These are phyloP conservation scores for Oegoconia quadripuncta DNA, from an alignment of 2,888 invertebrate species.

Conservation along the genomic window DNA sequence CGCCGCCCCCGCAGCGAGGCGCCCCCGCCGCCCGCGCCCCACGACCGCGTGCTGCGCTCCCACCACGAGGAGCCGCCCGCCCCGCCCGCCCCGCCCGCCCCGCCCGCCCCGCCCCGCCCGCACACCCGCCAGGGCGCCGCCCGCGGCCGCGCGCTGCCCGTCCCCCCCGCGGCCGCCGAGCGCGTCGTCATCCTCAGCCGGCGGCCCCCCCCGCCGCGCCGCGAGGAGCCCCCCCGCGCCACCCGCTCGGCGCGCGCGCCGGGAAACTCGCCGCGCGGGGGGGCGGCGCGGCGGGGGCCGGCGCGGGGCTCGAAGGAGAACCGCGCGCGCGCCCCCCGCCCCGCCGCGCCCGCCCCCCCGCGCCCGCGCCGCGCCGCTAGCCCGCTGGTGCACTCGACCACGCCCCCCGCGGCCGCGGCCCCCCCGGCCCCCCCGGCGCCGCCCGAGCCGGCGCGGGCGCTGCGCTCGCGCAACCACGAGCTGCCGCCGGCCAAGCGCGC, in stretches of 20 bases:
- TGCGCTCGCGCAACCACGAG: conserved; percentile 45
- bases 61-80: conserved; percentile 49
- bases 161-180: conserved; percentile 33
- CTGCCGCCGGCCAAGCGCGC: conserved; percentile 29
- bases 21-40: conserved; percentile 31
- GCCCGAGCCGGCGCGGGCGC: conserved; percentile 30
- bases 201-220: conserved; percentile 45
- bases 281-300: conserved; percentile 33
- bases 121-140: conserved; percentile 5
- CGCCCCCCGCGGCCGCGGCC: conserved; percentile 24
- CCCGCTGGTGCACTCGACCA: conserved; percentile 52
- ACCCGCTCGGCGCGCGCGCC: conserved; percentile 35
- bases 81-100: conserved; percentile 24
- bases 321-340: conserved; percentile 48
- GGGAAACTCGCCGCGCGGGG: conserved; percentile 33
- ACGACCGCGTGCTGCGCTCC: conserved; percentile 66
- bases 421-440: conserved; percentile 7
- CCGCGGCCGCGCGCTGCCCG: conserved; percentile 18
- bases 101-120: conserved; percentile 15
- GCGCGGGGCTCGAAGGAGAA: conserved; percentile 69
- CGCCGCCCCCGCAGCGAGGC: conserved; percentile 41
- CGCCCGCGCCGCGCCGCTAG: conserved; percentile 38
- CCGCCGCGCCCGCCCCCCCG: conserved; percentile 27
- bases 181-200: conserved; percentile 59
- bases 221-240: conserved; percentile 51